These are phyloP conservation scores for Sarcophaga bullata DNA, from an alignment of 1,140 invertebrate species.

Conservation along the genomic window DNA sequence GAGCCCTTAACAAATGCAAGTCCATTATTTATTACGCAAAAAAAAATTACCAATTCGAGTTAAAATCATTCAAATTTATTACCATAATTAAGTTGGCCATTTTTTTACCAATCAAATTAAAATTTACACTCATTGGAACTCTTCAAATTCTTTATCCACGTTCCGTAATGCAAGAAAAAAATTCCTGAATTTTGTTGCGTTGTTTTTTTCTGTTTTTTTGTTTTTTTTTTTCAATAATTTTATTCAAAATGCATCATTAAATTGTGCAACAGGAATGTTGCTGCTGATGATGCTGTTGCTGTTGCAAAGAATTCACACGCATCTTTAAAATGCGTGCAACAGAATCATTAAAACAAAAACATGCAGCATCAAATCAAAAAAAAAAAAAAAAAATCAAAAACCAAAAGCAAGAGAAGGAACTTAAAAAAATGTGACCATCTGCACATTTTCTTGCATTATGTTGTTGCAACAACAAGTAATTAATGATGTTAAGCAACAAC, in stretches of 20 bases:
- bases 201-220: too few relatives aligned
- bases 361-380: not conserved
- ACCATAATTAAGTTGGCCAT: too few relatives aligned
- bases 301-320: slow-evolving; percentile 12
- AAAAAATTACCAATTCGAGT: too few relatives aligned
- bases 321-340: not conserved
- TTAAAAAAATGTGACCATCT: not conserved
- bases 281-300: too few relatives aligned
- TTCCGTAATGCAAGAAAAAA: too few relatives aligned
- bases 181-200: too few relatives aligned
- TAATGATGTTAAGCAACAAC: not conserved
- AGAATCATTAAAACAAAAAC: not conserved
- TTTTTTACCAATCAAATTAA: too few relatives aligned
- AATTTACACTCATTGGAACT: too few relatives aligned
- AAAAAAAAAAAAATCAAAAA: not conserved
- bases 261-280: not conserved
- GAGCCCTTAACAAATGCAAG: too few relatives aligned
- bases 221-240: not conserved
- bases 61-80: too few relatives aligned
- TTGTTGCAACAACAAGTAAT: not conserved
- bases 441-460: not conserved
- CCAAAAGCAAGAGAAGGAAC: not conserved
- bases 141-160: too few relatives aligned
- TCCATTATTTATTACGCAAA: too few relatives aligned
- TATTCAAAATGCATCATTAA: not conserved